phyloP scores from a whole-genome alignment of 2,888 invertebrate genomes.

The Sinodicranocentrus sp. region DNA sequence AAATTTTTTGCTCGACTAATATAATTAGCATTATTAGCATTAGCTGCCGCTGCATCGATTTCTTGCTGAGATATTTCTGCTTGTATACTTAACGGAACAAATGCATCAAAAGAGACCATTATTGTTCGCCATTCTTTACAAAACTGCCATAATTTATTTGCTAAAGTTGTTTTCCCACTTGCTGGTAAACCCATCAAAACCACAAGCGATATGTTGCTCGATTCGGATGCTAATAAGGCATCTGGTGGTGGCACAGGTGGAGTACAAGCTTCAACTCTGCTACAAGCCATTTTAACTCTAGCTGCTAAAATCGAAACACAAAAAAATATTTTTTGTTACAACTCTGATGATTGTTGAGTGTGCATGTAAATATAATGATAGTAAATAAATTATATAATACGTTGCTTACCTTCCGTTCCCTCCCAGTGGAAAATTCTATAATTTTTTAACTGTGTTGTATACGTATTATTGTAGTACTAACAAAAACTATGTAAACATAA shows the following conservation, averaged over 20 bases:
- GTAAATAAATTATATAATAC: too few relatives aligned
- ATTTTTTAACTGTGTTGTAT: too few relatives aligned
- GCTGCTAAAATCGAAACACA: too few relatives aligned
- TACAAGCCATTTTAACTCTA: too few relatives aligned
- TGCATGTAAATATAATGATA: too few relatives aligned
- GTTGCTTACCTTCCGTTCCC: too few relatives aligned
- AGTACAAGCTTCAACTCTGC: too few relatives aligned
- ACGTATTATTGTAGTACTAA: too few relatives aligned
- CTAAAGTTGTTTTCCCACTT: constrained; percentile 77
- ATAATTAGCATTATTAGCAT: neutral
- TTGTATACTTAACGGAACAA: constrained; percentile 72
- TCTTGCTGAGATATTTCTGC: constrained; percentile 34
- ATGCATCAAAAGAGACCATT: constrained; percentile 72
- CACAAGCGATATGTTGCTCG: constrained; percentile 68
- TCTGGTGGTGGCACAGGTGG: neutral
- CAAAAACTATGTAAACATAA: too few relatives aligned
- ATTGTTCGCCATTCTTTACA: constrained; percentile 20
- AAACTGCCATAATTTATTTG: constrained; percentile 48
- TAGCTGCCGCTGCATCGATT: neutral
- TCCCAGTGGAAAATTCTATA: too few relatives aligned
- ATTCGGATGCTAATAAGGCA: neutral
- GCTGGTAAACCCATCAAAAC: constrained; percentile 77
- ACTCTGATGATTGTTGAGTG: too few relatives aligned
- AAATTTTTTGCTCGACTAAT: constrained; percentile 52
- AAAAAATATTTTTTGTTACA: too few relatives aligned